Evolutionary conservation across 2,888 invertebrate genomes (phyloP), one percentile per base, ranked within the genome.

Genomic region (Folsomia manolachei): DNA sequence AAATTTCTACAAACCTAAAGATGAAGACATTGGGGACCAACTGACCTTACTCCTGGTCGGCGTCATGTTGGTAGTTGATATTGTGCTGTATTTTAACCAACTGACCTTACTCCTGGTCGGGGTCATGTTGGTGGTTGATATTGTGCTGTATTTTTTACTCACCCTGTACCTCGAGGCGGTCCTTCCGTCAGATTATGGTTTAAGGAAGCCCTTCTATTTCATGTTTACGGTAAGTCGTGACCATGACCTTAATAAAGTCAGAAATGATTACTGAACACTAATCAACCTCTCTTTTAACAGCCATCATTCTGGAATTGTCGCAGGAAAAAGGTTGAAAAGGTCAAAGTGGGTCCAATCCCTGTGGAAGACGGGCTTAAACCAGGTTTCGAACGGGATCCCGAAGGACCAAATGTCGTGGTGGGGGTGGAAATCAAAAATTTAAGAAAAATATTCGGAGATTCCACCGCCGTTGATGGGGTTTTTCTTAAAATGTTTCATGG

Each of bases 401-500:
- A 74, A n/a, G 82, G 82, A 1, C 73, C 82, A 2, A 78, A 78
- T 61, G 82, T 84, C 11, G 85, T 85, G 19, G 83, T 86, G 27
- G 85, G 85, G 19, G 83, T 86, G 27, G 75, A 81, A 67, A 83
- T 85, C 9, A 75, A 73, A 26, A 72, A 80, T 56, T 75, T 83
- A 52, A 71, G 73, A 21, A 83, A 83, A 73, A 70, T 68, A 53
- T 72, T 72, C 67, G 75, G 71, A 4, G 1, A 81, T 1, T 83
- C 83, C 80, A 82, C 84, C 4, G 93, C 91, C 19, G 89, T 95
- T 0, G 86, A 88, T 79, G 87, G 89, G 74, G 85, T 94, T 27
- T 87, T 87, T 11, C 83, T 95, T 82, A 89, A 91, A 75, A 90
- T 94, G 82, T 91, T 90, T 81, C 88, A 90, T 81, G 91, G 91